Conservation (phyloP, 2,888 invertebrate genomes). For the Microctonus hyperodae region DNA sequence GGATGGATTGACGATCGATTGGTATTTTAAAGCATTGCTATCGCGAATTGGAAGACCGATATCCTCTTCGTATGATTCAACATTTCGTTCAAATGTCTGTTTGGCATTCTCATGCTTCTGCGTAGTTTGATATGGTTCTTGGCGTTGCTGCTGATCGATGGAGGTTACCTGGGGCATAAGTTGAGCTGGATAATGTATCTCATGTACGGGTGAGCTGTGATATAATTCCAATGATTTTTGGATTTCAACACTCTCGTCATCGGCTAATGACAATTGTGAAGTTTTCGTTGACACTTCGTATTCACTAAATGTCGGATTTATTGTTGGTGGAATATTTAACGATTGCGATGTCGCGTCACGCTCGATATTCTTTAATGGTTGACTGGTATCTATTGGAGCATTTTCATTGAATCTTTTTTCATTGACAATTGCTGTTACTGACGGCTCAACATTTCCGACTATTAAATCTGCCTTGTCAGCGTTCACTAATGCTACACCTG, state of each 20-base stretch:
- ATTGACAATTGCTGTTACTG: conserved; percentile 40
- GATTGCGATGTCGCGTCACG: neutral
- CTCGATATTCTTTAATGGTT: conserved; percentile 36
- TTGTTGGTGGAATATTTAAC: conserved; percentile 5
- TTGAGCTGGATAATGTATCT: conserved; percentile 54
- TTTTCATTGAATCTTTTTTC: conserved; percentile 42
- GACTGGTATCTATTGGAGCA: conserved; percentile 35
- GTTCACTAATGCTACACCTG: conserved; percentile 54
- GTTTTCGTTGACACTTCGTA: conserved; percentile 7
- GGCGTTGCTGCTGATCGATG: conserved; percentile 37
- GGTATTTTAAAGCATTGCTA: conserved; percentile 17
- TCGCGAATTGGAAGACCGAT: conserved; percentile 21
- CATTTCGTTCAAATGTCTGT: conserved; percentile 29
- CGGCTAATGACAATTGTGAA: neutral
- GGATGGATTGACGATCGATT: conserved; percentile 24
- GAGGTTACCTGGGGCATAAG: conserved; percentile 43
- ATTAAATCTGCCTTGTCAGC: conserved; percentile 47
- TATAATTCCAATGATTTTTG: conserved; percentile 59
- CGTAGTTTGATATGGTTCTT: conserved; percentile 32
- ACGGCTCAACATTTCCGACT: conserved; percentile 27
- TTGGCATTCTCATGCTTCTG: conserved; percentile 34
- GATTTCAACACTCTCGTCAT: conserved; percentile 50
- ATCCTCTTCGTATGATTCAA: conserved; percentile 23
- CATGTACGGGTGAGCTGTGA: conserved; percentile 56
- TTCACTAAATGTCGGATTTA: conserved; percentile 2